Percentiles rank a stretch among this genome's conserved stretches.
phyloP scores from a whole-genome alignment of 2,888 invertebrate species.

The Notodonta dromedarius region DNA sequence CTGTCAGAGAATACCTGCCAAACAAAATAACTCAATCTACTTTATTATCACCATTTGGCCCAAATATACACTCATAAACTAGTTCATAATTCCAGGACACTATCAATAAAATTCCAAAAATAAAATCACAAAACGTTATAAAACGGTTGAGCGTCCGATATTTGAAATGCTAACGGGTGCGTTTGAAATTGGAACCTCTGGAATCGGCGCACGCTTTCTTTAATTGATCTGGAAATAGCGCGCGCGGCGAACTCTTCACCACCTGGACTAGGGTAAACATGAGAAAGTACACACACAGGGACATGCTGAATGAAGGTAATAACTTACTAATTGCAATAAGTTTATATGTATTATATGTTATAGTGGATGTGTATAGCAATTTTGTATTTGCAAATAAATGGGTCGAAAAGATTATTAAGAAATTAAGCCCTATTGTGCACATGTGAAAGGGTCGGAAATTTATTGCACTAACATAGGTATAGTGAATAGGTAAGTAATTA shows the following conservation, averaged over 20 bases:
- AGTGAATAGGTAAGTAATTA: too few relatives aligned
- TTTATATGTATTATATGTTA: too few relatives aligned
- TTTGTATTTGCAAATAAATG: too few relatives aligned
- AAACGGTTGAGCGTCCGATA: slow-evolving; percentile 26
- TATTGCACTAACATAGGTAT: too few relatives aligned
- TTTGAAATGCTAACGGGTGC: slow-evolving; percentile 38
- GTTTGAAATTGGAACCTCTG: slow-evolving; percentile 66
- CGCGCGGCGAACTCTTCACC: slow-evolving; percentile 47
- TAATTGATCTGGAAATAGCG: slow-evolving; percentile 78
- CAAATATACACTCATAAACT: slow-evolving; percentile 5
- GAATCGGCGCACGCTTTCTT: slow-evolving; percentile 58
- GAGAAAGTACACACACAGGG: slow-evolving; percentile 7
- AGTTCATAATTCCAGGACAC: slow-evolving; percentile 3
- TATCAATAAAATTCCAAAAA: slow-evolving; percentile 1
- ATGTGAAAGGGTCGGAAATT: too few relatives aligned
- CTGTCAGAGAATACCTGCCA: not conserved
- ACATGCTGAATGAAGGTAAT: slow-evolving; percentile 7
- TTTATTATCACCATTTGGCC: not conserved
- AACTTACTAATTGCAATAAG: too few relatives aligned
- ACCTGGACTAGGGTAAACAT: slow-evolving; percentile 55
- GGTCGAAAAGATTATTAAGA: too few relatives aligned
- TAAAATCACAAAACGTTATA: slow-evolving; percentile 16
- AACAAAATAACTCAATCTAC: not conserved
- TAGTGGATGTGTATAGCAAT: too few relatives aligned
- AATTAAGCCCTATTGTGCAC: too few relatives aligned